Evolutionary conservation across 2,888 invertebrate genomes (phyloP).

Genomic region (Eupithecia centaureata): DNA sequence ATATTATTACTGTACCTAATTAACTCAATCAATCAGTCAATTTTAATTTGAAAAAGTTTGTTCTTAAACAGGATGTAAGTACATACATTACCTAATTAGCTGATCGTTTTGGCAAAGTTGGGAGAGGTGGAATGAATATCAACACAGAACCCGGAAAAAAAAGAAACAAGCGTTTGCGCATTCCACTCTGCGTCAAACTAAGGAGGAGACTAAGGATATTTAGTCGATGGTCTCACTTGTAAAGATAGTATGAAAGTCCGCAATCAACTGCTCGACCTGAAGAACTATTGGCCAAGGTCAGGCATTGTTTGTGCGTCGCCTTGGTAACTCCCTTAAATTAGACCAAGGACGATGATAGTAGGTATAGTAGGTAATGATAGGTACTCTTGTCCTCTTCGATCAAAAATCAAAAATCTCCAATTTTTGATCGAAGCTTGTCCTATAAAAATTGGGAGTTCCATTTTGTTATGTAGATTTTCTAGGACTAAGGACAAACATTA

Average conservation of each 20-base stretch:
- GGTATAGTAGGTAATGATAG: not conserved
- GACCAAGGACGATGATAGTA: constrained; percentile 46
- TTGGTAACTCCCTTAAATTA: constrained; percentile 53
- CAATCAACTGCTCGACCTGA: constrained; percentile 49
- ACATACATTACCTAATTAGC: not conserved
- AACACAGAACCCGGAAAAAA: not conserved
- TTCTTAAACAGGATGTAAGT: no score
- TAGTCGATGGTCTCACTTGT: not conserved
- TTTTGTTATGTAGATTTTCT: not conserved
- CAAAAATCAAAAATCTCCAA: no score
- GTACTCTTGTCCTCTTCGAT: no score
- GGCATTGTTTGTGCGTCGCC: constrained; percentile 57
- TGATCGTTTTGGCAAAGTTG: no score
- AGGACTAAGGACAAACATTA: no score
- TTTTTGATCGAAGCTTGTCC: no score
- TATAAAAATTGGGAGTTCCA: not conserved
- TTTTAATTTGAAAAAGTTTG: no score
- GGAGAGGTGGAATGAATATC: not conserved
- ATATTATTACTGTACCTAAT: no score
- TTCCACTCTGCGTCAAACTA: not conserved
- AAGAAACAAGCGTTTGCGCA: not conserved
- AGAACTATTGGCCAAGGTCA: constrained; percentile 53
- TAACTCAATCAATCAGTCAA: no score
- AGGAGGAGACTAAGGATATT: no score
- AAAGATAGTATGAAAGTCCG: constrained; percentile 15